These are phyloP conservation scores for Euclidia mi DNA, from an alignment of 2,888 invertebrate genomes.

Conservation along the genomic window DNA sequence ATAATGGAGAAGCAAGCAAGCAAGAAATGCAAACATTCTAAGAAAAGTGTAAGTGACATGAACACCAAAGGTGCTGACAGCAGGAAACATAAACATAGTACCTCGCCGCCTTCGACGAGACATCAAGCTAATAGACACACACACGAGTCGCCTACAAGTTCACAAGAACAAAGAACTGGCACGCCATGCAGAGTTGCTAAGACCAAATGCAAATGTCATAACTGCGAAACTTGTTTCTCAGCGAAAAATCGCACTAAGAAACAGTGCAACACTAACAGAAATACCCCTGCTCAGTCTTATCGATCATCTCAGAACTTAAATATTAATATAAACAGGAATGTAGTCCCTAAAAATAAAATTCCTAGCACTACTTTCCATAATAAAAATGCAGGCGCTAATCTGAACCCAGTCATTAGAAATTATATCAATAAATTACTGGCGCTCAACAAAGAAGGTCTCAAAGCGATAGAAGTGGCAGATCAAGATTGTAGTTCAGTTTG, in stretches of 20 bases:
- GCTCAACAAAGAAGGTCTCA: slow-evolving; percentile 78
- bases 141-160: neutral
- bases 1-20: neutral
- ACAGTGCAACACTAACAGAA: slow-evolving; percentile 49
- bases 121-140: slow-evolving; percentile 7
- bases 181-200: slow-evolving; percentile 28
- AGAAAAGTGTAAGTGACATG: slow-evolving; percentile 39
- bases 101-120: slow-evolving; percentile 73
- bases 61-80: slow-evolving; percentile 21
- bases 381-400: slow-evolving; percentile 42
- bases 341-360: slow-evolving; percentile 41
- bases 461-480: slow-evolving; percentile 79
- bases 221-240: slow-evolving; percentile 38
- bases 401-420: slow-evolving; percentile 77
- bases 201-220: slow-evolving; percentile 50
- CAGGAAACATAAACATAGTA: slow-evolving; percentile 37
- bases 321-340: slow-evolving; percentile 21
- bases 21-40: slow-evolving; percentile 53
- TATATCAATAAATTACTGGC: slow-evolving; percentile 80
- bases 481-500: slow-evolving; percentile 83
- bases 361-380: slow-evolving; percentile 22
- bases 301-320: slow-evolving; percentile 42
- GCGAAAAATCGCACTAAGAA: slow-evolving; percentile 26
- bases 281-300: slow-evolving; percentile 37
- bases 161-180: neutral